Conservation (phyloP, 2,113 vertebrate genomes). For the Chamaea fasciata region DNA sequence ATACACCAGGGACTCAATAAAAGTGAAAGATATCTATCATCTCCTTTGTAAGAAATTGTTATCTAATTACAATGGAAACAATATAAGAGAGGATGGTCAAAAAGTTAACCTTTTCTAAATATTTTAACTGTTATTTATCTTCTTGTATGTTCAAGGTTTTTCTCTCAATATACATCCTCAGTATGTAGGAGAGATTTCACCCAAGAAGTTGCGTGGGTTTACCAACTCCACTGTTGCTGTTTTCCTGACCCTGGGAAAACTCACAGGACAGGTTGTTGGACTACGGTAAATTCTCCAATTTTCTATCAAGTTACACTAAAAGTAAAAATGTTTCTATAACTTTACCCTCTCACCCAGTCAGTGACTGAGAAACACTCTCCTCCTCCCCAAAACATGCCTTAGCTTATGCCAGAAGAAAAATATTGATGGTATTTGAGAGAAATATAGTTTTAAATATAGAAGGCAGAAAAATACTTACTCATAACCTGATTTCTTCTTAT, state of each 20-base stretch:
- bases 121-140: not conserved
- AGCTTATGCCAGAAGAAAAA: not conserved
- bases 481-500: not conserved
- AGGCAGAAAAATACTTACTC: not conserved
- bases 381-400: not conserved
- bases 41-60: not conserved
- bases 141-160: conserved; percentile 59
- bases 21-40: not conserved
- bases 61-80: not conserved
- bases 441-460: not conserved
- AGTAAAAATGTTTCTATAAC: not conserved
- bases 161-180: conserved; percentile 76
- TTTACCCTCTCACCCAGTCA: not conserved
- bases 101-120: not conserved
- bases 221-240: conserved; percentile 68
- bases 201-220: conserved; percentile 77
- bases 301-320: not conserved
- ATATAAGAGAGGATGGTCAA: not conserved
- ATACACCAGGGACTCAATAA: not conserved
- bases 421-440: not conserved
- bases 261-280: conserved; percentile 75
- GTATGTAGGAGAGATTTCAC: conserved; percentile 78
- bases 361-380: not conserved
- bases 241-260: conserved; percentile 77
- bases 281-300: conserved; percentile 65